phyloP scores from a whole-genome alignment of 2,113 vertebrate genomes.

The Cricetomys ansorgei region DNA sequence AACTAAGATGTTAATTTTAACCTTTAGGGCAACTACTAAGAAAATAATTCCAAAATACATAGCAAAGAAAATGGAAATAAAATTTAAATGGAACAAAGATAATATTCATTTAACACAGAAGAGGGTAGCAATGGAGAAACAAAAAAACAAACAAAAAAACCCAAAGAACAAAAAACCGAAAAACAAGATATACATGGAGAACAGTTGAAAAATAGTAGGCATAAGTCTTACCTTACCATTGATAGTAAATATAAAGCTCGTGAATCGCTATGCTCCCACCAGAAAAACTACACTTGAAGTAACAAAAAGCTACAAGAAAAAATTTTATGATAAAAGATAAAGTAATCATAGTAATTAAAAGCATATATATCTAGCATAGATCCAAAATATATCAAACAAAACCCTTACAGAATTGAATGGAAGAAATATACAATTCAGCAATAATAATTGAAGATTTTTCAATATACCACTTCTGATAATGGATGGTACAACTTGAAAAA shows the following conservation, averaged over 20 bases:
- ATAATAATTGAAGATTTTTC: background rate
- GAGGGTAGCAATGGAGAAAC: background rate
- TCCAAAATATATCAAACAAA: background rate
- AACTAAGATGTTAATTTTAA: background rate
- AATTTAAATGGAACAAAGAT: background rate
- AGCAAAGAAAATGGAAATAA: background rate
- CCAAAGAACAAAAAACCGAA: too few species aligned
- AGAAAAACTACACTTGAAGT: background rate
- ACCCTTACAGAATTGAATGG: background rate
- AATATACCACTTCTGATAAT: background rate
- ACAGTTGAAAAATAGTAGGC: background rate
- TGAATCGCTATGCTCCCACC: background rate
- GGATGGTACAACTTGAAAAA: background rate
- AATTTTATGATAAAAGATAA: background rate
- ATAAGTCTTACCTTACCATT: background rate
- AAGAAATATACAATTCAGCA: background rate
- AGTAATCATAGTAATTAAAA: background rate
- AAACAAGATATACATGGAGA: background rate
- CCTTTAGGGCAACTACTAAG: background rate
- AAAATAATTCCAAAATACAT: background rate
- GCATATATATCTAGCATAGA: background rate
- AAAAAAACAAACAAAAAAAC: background rate
- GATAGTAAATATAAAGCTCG: background rate
- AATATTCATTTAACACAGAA: conserved; percentile 19
- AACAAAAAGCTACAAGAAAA: background rate